A percentile compares a stretch with the other conserved stretches of the same genome.
These are phyloP conservation scores for Cyphomyrus plagiostoma DNA, from an alignment of 2,113 vertebrate genomes.

Conservation along the genomic window DNA sequence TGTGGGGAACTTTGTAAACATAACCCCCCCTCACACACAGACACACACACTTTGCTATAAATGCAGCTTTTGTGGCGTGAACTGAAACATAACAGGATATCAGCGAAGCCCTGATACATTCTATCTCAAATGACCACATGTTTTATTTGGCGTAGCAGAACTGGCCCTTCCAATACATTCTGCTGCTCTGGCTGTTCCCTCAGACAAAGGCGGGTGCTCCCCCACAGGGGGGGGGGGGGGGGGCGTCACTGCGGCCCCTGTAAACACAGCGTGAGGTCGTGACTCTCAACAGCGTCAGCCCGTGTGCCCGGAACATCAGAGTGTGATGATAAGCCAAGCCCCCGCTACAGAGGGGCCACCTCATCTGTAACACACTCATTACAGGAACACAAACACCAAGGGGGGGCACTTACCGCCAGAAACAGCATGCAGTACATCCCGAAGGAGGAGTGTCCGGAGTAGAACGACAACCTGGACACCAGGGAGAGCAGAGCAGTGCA, in stretches of 20 bases:
- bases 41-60: not conserved
- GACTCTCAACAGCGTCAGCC: not conserved
- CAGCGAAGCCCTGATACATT: not conserved
- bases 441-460: constrained; percentile 92
- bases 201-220: not conserved
- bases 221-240: not conserved
- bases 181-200: not conserved
- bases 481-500: not conserved
- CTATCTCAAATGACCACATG: not conserved
- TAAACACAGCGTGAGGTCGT: not conserved
- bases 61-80: not conserved
- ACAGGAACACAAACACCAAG: not conserved
- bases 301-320: not conserved
- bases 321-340: not conserved
- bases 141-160: not conserved
- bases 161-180: not conserved
- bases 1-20: not conserved
- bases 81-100: not conserved
- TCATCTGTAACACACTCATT: not conserved
- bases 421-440: constrained; percentile 98
- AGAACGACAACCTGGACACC: constrained; percentile 81
- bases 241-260: not conserved
- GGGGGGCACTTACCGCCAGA: constrained; percentile 72
- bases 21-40: not conserved
- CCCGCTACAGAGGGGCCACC: not conserved